These are phyloP conservation scores for Tenthredo scrophulariae DNA, from an alignment of 2,888 invertebrate genomes.

Conservation along the genomic window DNA sequence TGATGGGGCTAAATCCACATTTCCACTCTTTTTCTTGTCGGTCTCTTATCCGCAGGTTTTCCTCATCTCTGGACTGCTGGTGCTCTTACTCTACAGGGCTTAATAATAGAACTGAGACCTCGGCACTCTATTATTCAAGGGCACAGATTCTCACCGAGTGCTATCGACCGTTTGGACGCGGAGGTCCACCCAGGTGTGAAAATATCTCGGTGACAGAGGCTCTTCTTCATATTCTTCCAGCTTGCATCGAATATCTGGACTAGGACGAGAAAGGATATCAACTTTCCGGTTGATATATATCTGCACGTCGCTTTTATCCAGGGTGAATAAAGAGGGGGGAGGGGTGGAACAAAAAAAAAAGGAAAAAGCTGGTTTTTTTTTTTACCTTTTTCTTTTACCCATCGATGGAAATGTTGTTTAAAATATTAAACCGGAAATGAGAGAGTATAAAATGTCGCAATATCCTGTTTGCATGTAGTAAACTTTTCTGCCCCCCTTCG, in stretches of 20 bases:
- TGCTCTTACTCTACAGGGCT: constrained; percentile 13
- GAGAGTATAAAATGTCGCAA: constrained; percentile 39
- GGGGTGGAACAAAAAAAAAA: too few species aligned
- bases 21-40: neutral
- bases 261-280: neutral
- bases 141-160: constrained; percentile 38
- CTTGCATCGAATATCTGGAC: neutral
- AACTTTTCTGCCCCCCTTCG: neutral
- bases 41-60: neutral
- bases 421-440: constrained; percentile 27
- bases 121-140: constrained; percentile 38
- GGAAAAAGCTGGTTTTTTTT: too few species aligned
- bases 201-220: neutral
- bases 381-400: too few species aligned
- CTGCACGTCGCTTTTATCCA: too few species aligned
- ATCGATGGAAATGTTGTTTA: constrained; percentile 3
- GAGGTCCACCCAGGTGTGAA: constrained; percentile 21
- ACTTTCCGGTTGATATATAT: neutral
- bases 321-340: neutral
- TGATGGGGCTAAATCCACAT: neutral
- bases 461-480: constrained; percentile 39
- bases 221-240: neutral
- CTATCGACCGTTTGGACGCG: neutral
- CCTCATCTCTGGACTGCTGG: neutral
- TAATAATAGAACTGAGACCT: constrained; percentile 43